Evolutionary conservation across 2,797 vertebrate species (phyloP), one percentile per base, ranked within the genome.

Genomic region (Syndactyla subalaris): DNA sequence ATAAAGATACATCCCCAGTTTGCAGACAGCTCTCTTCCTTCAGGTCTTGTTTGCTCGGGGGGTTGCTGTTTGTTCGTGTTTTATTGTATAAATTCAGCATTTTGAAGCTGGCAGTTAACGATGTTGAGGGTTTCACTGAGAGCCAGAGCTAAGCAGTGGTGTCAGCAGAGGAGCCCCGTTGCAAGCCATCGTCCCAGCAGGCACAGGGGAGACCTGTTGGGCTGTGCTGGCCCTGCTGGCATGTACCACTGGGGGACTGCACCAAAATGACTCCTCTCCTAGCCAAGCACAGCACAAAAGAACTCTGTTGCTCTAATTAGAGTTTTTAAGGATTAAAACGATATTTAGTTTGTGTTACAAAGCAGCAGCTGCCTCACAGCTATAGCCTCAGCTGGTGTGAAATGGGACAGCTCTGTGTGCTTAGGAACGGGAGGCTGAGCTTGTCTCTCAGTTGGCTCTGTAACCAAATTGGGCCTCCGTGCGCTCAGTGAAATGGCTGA

Each of bases 31-130:
- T 68, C 23, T 72, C 39, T 89, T 76, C 48, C 57, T 92, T 81
- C 77, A 49, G 73, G 45, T 81, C 82, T 79, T 84, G 63, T 88
- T 93, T 88, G 52, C 91, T 85, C 3, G 23, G 59, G 48, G 29
- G 12, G 32, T 82, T 94, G 67, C 48, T 70, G 26, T 67, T 79
- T 57, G 21, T 57, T 93, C 83, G 46, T 92, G 38, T 71, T 94
- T 84, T 65, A 73, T 74, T 82, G 36, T 43, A 90, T 84, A 76
- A 88, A 62, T 87, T 88, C 92, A 95, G 80, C 83, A 30, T 95
- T 96, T 94, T 95, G 63, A 71, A 91, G 55, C 34, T 86, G 88
- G 73, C 76, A 29, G 39, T 61, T 85, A 67, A 38, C 75, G 61
- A 38, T 72, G 39, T 78, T 30, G 67, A 73, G 57, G 22, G 20